These are phyloP conservation scores for Poecilobothrus nobilitatus DNA, from an alignment of 2,888 invertebrate genomes.

Conservation along the genomic window DNA sequence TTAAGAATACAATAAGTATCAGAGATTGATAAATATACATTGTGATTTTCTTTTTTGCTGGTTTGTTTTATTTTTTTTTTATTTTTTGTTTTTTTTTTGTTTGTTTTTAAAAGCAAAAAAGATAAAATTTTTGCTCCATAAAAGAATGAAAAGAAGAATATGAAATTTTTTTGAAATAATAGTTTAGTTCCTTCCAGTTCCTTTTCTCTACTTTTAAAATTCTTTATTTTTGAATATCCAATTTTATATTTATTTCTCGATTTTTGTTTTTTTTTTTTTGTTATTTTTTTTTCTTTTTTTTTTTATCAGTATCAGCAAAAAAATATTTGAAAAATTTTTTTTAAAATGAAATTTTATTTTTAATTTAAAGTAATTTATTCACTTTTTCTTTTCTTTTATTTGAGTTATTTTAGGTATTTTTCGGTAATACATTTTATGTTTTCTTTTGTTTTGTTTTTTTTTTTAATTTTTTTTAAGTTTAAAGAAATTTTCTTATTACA, in stretches of 20 bases:
- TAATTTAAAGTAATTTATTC: slow-evolving; percentile 1
- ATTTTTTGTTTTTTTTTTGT: no score
- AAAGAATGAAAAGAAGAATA: no score
- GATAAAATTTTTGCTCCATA: no score
- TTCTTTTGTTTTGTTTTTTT: not conserved
- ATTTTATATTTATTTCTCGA: not conserved
- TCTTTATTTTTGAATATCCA: no score
- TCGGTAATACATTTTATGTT: not conserved
- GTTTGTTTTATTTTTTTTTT: no score
- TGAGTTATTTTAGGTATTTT: not conserved
- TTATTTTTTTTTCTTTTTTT: not conserved
- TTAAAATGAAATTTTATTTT: not conserved
- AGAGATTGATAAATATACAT: slow-evolving; percentile 1
- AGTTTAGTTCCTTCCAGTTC: no score
- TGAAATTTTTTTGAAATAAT: no score
- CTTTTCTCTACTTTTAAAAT: no score
- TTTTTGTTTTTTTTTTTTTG: not conserved
- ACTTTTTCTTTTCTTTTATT: not conserved
- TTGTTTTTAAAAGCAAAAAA: no score
- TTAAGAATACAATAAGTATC: slow-evolving; percentile 1
- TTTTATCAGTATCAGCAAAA: not conserved
- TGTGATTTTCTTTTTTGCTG: not conserved
- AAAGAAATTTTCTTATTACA: not conserved
- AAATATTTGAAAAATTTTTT: not conserved
- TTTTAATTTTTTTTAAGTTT: not conserved